Evolutionary conservation across 2,888 invertebrate species (phyloP).

Genomic region (Eilema depressum): DNA sequence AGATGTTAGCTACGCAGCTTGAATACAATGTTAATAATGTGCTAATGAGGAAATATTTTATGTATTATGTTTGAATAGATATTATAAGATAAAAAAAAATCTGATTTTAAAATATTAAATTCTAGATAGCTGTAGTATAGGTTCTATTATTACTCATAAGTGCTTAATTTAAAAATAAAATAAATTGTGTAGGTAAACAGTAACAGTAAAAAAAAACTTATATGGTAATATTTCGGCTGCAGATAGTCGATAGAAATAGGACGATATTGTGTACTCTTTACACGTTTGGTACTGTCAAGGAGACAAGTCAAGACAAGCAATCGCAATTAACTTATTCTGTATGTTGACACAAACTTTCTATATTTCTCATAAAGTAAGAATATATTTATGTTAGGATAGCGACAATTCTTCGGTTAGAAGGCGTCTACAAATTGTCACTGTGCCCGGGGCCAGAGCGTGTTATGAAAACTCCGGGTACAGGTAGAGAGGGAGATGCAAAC

Average conservation of each 20-base stretch:
- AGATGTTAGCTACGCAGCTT: not conserved
- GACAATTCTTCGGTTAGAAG: constrained; percentile 72
- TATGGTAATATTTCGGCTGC: not conserved
- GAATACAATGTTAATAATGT: too few relatives aligned
- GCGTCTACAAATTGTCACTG: constrained; percentile 77
- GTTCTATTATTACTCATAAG: too few relatives aligned
- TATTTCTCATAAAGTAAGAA: constrained; percentile 65
- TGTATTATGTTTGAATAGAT: not conserved
- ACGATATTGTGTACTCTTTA: not conserved
- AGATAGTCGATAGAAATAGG: not conserved
- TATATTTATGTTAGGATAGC: constrained; percentile 77
- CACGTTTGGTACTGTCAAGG: not conserved
- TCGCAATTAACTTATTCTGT: constrained; percentile 29
- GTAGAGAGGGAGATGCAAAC: constrained; percentile 78
- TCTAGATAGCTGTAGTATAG: too few relatives aligned
- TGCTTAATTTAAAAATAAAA: too few relatives aligned
- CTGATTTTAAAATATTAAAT: too few relatives aligned
- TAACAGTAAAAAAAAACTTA: not conserved
- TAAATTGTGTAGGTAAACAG: not conserved
- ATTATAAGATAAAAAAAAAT: not conserved
- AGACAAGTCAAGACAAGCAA: constrained; percentile 13
- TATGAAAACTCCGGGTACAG: constrained; percentile 80
- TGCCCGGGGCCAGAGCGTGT: constrained; percentile 75
- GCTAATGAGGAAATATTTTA: not conserved
- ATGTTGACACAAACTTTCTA: constrained; percentile 38